Conservation (phyloP, 2,113 vertebrate genomes). For the Oophaga pumilio region DNA sequence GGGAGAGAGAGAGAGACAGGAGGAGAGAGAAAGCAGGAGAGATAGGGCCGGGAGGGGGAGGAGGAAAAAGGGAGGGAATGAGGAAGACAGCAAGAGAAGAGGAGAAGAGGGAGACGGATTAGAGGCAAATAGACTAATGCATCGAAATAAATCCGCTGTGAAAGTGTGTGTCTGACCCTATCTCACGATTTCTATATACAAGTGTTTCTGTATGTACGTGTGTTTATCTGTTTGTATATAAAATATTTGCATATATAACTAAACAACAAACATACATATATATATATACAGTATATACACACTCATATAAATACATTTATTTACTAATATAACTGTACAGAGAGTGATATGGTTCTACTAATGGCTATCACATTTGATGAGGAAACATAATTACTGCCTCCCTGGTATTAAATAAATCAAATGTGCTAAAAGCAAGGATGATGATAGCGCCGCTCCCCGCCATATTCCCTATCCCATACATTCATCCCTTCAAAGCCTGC, state of each 20-base stretch:
- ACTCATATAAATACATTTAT: background rate
- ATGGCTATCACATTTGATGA: background rate
- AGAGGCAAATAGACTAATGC: conserved; percentile 10
- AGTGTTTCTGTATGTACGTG: background rate
- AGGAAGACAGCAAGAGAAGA: conserved; percentile 44
- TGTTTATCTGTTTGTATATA: background rate
- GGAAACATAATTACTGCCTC: background rate
- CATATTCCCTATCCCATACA: conserved; percentile 6
- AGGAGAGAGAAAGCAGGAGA: conserved; percentile 42
- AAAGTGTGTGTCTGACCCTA: background rate
- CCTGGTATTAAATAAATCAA: background rate
- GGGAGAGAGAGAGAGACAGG: conserved; percentile 45
- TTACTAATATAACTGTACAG: background rate
- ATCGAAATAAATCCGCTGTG: conserved; percentile 14
- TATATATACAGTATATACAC: too few relatives aligned
- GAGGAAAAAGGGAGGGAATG: conserved; percentile 38
- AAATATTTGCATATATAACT: background rate
- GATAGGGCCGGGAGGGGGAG: conserved; percentile 36
- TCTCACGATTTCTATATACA: too few relatives aligned
- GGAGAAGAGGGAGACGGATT: conserved; percentile 32
- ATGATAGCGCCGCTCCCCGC: background rate
- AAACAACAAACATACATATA: too few relatives aligned
- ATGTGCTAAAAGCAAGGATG: background rate
- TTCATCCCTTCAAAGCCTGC: conserved; percentile 1
- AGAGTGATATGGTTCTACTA: background rate